Base-by-base conservation (phyloP, 2,888 invertebrate genomes). In the Brachylomia viminalis region DNA sequence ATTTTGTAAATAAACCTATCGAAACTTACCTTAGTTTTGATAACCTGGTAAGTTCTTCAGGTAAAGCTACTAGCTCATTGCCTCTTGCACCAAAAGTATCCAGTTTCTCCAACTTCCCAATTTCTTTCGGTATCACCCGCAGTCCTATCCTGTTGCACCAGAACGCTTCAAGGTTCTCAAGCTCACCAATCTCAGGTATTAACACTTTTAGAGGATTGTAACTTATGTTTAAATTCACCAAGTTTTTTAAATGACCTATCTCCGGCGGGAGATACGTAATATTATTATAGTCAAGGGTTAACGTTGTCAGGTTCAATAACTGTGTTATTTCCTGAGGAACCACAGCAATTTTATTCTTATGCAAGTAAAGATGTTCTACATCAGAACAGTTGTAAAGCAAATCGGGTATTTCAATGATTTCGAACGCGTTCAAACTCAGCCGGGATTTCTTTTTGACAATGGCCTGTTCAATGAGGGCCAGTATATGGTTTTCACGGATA, bases 1-100 rank as follows among this genome's bases (percentile, higher is more conserved):
- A 7, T n/a, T n/a, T 45, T 65, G 64, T 27, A 0, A 15, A 33
- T n/a, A 47, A 23, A 20, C 1, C 0, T 30, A 23, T 3, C 15
- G 5, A 54, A n/a, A 0, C n/a, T 82, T 91, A 97, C 97, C 97
- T 97, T 78, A 98, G 90, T 86, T 97, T 97, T 10, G 92, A 82
- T 66, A 98, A 93, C 49, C 94, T 95, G 38, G 97, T 97, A 88
- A 98, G 95, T 75, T 96, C 97, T 67, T 96, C 95, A 8, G 98
- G 98, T 80, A 98, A 92, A 23, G 92, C 92, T 86, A 90, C 92
- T 4, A 98, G 93, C 82, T 96, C 95, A 95, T 98, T 98, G 64
- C 97, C 97, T 61, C 98, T 95, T 0, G 97, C 97, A 27, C 98
- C 98, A 87, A 98, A 97, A 10, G 97, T 98, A 85, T 98, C 97